Conservation (phyloP, 2,113 vertebrate species). For the Melanerpes aurifrons region DNA sequence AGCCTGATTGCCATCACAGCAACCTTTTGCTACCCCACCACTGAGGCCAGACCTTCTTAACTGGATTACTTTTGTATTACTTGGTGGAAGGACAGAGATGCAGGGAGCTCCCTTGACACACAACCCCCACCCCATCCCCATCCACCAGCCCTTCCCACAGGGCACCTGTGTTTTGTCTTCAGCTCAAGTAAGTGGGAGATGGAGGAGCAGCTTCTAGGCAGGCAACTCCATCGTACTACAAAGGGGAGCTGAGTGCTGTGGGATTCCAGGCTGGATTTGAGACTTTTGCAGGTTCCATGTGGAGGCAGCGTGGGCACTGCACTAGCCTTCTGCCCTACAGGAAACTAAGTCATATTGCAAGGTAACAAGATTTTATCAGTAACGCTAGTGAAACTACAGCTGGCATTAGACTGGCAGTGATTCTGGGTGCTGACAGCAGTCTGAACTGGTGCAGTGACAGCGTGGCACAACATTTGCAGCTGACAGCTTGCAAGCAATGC, state of each 20-base stretch:
- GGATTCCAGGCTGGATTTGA: background rate
- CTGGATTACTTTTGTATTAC: background rate
- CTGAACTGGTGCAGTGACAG: background rate
- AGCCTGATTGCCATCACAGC: background rate
- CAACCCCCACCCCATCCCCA: background rate
- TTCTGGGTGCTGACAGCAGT: background rate
- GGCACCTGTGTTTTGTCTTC: background rate
- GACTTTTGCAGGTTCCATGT: rapidly evolving
- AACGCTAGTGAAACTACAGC: background rate
- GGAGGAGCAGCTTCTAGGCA: background rate
- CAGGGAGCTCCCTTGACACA: background rate
- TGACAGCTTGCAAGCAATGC: background rate
- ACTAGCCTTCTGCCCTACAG: background rate
- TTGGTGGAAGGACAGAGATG: background rate
- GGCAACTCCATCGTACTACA: background rate
- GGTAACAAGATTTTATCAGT: background rate
- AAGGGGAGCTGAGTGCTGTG: background rate
- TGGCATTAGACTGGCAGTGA: background rate
- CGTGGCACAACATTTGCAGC: background rate
- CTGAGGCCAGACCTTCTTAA: background rate
- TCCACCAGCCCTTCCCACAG: background rate
- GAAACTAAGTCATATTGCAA: background rate
- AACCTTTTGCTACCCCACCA: background rate
- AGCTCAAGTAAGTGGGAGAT: background rate
- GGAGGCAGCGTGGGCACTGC: background rate